phyloP scores from a whole-genome alignment of 2,888 invertebrate genomes.

The Nemotelus nigrinus region DNA sequence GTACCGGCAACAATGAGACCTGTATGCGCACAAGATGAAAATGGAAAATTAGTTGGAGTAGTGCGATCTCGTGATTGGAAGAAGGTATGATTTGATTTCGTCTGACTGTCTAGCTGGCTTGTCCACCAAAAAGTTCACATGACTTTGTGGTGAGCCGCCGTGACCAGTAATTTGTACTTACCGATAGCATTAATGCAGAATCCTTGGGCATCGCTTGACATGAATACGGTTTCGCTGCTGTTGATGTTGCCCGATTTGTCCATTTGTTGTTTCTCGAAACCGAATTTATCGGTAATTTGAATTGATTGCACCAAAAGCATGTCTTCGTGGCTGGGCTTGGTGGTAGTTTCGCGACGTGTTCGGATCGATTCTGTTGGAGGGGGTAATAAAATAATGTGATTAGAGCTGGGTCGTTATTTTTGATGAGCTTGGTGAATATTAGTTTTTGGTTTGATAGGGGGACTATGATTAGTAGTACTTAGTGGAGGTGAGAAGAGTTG shows the following conservation, averaged over 20 bases:
- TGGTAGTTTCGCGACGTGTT: constrained; percentile 59
- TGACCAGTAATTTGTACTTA: constrained; percentile 54
- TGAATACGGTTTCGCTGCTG: constrained; percentile 77
- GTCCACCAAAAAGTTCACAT: constrained; percentile 2
- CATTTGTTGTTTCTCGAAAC: constrained; percentile 76
- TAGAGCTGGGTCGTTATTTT: no score
- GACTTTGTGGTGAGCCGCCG: not conserved
- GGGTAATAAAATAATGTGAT: not conserved
- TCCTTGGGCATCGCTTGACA: constrained; percentile 70
- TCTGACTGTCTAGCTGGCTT: not conserved
- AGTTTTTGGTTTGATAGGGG: no score
- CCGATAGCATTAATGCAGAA: constrained; percentile 65
- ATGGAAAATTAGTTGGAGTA: not conserved
- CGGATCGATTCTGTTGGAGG: constrained; percentile 37
- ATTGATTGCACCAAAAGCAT: constrained; percentile 89
- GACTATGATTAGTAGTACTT: no score
- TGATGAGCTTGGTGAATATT: not conserved
- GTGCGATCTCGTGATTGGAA: not conserved
- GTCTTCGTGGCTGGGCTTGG: constrained; percentile 73
- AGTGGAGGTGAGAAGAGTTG: not conserved
- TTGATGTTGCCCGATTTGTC: constrained; percentile 66
- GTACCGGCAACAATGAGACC: constrained; percentile 87
- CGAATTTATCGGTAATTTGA: constrained; percentile 92
- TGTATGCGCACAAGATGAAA: constrained; percentile 59
- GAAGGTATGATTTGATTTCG: not conserved